Conservation (phyloP, 2,113 vertebrate species). For the Passer domesticus region DNA sequence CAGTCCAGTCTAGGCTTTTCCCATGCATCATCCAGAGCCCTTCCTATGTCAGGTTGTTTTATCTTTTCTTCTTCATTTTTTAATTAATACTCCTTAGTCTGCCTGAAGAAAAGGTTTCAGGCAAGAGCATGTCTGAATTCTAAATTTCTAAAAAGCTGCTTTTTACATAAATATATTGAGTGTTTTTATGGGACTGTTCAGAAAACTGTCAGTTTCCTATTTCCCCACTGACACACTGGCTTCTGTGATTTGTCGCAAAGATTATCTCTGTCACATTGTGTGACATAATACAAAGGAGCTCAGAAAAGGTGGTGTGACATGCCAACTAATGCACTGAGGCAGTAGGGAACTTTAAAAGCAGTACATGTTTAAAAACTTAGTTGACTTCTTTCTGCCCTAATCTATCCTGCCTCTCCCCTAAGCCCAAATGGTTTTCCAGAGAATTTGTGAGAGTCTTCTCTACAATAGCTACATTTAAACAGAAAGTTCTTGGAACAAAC, state of each 20-base stretch:
- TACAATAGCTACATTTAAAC: not conserved
- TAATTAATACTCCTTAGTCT: not conserved
- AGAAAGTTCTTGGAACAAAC: not conserved
- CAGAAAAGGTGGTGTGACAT: constrained; percentile 50
- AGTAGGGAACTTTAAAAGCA: constrained; percentile 13
- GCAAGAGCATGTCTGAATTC: not conserved
- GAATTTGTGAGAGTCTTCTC: not conserved
- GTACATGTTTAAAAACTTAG: not conserved
- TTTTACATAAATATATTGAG: not conserved
- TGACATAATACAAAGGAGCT: constrained; percentile 26
- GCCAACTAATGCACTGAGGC: not conserved
- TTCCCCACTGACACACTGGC: not conserved
- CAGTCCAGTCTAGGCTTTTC: not conserved
- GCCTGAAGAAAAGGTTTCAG: not conserved
- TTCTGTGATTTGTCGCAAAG: constrained; percentile 38
- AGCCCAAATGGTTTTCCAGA: not conserved
- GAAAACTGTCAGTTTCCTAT: constrained; percentile 5
- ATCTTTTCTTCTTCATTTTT: not conserved
- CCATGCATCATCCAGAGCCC: not conserved
- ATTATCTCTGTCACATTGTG: constrained; percentile 3
- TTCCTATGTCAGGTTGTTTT: not conserved
- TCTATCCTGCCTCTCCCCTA: not conserved
- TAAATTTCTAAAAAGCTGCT: not conserved
- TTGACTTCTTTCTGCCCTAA: not conserved
- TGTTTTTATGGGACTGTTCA: constrained; percentile 2